Evolutionary conservation across 2,113 vertebrate genomes (phyloP).

Genomic region (Glareola pratincola): DNA sequence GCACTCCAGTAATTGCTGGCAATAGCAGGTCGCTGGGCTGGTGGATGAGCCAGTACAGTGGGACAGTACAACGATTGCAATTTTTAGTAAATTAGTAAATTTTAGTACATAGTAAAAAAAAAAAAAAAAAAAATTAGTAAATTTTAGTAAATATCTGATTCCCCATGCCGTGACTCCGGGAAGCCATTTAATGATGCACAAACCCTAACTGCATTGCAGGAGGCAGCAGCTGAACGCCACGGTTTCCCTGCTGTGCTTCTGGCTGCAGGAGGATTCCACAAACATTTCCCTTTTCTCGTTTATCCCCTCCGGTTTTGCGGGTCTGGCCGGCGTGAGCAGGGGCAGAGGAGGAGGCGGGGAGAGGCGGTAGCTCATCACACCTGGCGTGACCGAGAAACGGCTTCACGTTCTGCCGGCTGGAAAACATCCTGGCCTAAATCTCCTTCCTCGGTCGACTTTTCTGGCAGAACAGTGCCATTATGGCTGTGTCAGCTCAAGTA

Average conservation of each 20-base stretch:
- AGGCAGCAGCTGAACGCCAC: accelerated
- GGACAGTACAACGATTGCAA: accelerated
- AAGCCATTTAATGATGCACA: background rate
- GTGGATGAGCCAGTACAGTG: background rate
- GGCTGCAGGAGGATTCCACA: background rate
- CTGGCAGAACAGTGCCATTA: background rate
- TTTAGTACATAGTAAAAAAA: too few relatives aligned
- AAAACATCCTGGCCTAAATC: background rate
- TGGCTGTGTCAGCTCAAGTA: background rate
- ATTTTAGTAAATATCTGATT: too few relatives aligned
- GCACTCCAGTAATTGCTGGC: background rate
- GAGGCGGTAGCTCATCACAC: background rate
- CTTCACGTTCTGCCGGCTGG: background rate
- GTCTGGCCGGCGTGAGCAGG: accelerated
- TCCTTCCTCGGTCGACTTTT: background rate
- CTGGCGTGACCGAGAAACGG: background rate
- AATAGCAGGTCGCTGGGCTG: background rate
- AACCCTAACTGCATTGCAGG: background rate
- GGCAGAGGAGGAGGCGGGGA: background rate
- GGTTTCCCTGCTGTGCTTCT: background rate
- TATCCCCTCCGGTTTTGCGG: background rate
- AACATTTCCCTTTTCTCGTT: background rate
- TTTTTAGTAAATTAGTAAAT: background rate
- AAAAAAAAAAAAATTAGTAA: too few relatives aligned
- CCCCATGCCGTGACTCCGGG: background rate